These are phyloP conservation scores for Strix aluco DNA, from an alignment of 2,113 vertebrate genomes.

Conservation along the genomic window DNA sequence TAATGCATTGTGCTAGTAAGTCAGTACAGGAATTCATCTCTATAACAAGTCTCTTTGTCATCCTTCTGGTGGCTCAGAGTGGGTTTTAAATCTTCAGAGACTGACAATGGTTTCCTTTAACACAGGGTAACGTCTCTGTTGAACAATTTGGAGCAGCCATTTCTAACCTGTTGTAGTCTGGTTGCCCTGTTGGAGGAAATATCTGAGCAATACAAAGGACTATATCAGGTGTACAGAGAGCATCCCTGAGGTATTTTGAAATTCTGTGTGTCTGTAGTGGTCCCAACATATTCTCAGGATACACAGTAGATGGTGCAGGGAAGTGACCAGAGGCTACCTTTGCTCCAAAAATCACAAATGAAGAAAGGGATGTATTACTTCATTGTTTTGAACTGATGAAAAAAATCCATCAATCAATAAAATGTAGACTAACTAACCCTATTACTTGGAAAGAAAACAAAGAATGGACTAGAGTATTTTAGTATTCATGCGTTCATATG, in stretches of 20 bases:
- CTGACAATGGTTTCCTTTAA: not conserved
- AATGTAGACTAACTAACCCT: not conserved
- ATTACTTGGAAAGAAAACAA: not conserved
- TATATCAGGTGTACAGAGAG: not conserved
- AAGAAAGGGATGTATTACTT: not conserved
- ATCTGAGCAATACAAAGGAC: not conserved
- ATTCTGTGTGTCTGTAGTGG: not conserved
- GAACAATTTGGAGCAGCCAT: not conserved
- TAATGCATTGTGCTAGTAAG: not conserved
- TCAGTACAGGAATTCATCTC: not conserved
- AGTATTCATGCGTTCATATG: not conserved
- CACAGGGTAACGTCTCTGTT: not conserved
- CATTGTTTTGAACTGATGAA: not conserved
- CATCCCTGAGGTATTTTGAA: not conserved
- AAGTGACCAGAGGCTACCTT: not conserved
- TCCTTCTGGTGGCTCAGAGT: not conserved
- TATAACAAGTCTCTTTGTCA: not conserved
- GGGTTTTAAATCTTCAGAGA: not conserved
- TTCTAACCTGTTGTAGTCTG: not conserved
- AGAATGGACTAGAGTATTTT: not conserved
- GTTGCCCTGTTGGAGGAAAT: not conserved
- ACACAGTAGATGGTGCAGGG: not conserved
- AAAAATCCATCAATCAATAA: not conserved
- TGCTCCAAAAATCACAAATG: not conserved
- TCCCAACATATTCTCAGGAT: not conserved